Evolutionary conservation across 1,140 invertebrate genomes (phyloP), one percentile per base, ranked within the genome.

Genomic region (Hydropsyche tenuis): DNA sequence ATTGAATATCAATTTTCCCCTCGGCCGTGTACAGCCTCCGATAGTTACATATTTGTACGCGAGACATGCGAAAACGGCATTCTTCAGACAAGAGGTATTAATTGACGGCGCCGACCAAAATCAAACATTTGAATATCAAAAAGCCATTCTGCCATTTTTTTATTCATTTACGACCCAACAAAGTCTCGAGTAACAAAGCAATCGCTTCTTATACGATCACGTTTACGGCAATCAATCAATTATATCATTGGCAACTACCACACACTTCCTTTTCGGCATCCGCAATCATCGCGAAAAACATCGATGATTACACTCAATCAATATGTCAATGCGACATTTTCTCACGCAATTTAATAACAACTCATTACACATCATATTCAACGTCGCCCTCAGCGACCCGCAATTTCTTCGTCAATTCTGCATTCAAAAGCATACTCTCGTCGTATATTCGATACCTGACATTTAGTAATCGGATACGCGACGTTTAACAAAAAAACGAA

Each of bases 1-100:
- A 56, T 70, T 70, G 48, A 70, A 70, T 70, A 70, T 48, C 48
- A 30, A 70, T 70, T 56, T 56, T 70, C 11, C 27, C 27, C 48
- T 18, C 12, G 27, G 12, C 22, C 22, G 51, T 53, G 16, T 46
- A 16, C 45, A 53, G 11, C 25, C 18, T 56, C 27, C 18, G n/a
- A 56, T 22, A 56, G 23, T 22, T 37, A 16, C 42, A 16, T 20
- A 20, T 70, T 27, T 23, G 68, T 48, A 12, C 23, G 23, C 16
- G 14, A 16, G 48, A 60, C 56, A 23, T 42, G 45, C 23, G 16
- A 70, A 60, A 70, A 70, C 68, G 37, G 30, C 68, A 70, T 70
- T 70, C 68, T 70, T 70, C 27, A 42, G 48, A 37, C 51, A 25
- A 43, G 48, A 27, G 22, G 27, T 56, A 70, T 70, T 70, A 70